A percentile compares a stretch with the other conserved stretches of the same genome.
Conservation (phyloP, 2,113 vertebrate species). For the Megaceryle maxima region DNA sequence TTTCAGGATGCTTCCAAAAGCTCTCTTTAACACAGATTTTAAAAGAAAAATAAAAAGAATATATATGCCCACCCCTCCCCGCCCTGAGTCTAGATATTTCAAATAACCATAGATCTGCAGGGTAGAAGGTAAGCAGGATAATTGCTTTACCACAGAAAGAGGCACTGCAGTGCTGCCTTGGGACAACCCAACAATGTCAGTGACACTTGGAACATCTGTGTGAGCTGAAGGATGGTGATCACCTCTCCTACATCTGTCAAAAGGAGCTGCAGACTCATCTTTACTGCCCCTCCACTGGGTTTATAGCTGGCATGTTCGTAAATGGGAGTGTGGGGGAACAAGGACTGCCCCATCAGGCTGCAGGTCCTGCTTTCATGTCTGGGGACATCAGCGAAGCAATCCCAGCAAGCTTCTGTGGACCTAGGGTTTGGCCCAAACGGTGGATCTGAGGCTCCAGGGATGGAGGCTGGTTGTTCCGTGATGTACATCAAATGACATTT, state of each 20-base stretch:
- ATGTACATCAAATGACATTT: background rate
- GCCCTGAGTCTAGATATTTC: background rate
- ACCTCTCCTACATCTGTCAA: background rate
- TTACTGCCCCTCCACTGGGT: background rate
- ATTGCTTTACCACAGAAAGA: background rate
- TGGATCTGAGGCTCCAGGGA: background rate
- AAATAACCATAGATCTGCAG: background rate
- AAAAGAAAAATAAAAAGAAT: background rate
- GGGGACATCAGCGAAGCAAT: background rate
- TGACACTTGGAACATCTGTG: background rate
- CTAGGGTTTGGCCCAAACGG: fast-evolving
- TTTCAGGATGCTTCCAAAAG: background rate
- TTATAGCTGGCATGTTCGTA: background rate
- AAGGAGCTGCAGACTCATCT: background rate
- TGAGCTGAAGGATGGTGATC: background rate
- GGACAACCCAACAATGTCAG: background rate
- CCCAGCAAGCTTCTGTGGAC: fast-evolving
- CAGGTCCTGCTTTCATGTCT: background rate
- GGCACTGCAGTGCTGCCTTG: background rate
- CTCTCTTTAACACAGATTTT: background rate
- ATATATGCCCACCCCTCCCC: too few species aligned
- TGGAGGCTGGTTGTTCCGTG: background rate
- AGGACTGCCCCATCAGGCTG: background rate
- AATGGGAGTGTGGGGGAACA: background rate
- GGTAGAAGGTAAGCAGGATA: background rate